These are phyloP conservation scores for Hycleus cichorii DNA, from an alignment of 1,140 invertebrate genomes.

Conservation along the genomic window DNA sequence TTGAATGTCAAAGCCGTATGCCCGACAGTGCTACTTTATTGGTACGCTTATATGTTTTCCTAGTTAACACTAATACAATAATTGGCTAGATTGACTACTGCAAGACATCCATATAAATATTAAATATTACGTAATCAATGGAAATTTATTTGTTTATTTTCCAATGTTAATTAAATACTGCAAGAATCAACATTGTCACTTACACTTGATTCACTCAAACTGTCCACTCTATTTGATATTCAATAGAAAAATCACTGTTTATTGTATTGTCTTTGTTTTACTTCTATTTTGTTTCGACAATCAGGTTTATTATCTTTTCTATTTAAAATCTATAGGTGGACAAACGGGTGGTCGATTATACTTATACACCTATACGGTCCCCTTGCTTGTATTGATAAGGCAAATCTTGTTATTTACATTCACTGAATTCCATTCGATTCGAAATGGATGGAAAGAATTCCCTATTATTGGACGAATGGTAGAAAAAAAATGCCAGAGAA, in stretches of 20 bases:
- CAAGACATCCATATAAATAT: not conserved
- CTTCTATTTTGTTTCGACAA: no score
- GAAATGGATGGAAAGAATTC: constrained; percentile 4
- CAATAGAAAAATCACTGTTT: no score
- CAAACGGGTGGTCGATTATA: constrained; percentile 10
- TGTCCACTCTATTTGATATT: not conserved
- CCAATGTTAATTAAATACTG: no score
- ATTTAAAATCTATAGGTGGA: not conserved
- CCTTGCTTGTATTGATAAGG: constrained; percentile 6
- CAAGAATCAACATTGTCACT: no score
- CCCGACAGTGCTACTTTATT: not conserved
- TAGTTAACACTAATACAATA: constrained; percentile 6
- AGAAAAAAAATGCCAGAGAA: no score
- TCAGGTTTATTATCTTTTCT: no score
- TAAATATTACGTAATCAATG: no score
- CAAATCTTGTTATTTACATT: not conserved
- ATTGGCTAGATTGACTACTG: constrained; percentile 13
- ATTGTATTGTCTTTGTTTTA: no score
- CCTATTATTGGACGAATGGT: no score
- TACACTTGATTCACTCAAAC: not conserved
- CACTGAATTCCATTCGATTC: constrained; percentile 6
- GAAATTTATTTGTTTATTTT: no score
- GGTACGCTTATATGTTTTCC: constrained; percentile 1
- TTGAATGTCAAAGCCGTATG: constrained; percentile 4
- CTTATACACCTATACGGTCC: not conserved